Evolutionary conservation across 2,888 invertebrate species (phyloP).

Genomic region (Lasioglossum pauxillum): DNA sequence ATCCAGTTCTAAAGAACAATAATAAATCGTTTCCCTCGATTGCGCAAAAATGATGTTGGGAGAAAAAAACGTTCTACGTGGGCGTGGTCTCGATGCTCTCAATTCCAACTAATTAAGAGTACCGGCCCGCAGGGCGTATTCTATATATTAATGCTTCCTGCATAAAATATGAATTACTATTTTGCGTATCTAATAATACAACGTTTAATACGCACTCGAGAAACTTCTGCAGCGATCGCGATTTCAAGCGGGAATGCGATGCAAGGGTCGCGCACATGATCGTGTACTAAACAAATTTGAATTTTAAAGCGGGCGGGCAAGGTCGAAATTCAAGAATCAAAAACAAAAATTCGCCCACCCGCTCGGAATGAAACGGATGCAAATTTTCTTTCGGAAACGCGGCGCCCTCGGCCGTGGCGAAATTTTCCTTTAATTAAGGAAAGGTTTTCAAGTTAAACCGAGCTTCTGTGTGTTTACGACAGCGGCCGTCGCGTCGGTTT

Average conservation of each 20-base stretch:
- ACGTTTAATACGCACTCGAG: neutral
- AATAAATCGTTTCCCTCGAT: neutral
- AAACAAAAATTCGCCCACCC: neutral
- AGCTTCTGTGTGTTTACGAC: slow-evolving; percentile 1
- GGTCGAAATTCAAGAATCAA: neutral
- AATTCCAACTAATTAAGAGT: neutral
- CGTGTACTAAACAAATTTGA: neutral
- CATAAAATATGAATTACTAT: neutral
- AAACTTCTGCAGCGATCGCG: neutral
- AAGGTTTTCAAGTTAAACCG: neutral
- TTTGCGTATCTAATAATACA: neutral
- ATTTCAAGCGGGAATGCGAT: neutral
- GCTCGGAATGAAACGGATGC: neutral
- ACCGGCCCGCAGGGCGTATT: neutral
- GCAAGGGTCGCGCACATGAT: neutral
- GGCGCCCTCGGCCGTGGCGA: neutral
- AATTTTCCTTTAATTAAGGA: slow-evolving; percentile 16
- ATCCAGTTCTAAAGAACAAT: neutral
- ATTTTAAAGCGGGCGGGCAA: neutral
- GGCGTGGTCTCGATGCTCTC: neutral
- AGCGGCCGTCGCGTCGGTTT: neutral
- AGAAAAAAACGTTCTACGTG: neutral
- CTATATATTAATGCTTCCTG: neutral
- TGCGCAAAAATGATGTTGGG: neutral
- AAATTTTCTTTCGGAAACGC: neutral